Base-by-base conservation (phyloP, 2,797 vertebrate genomes). In the Manis javanica region DNA sequence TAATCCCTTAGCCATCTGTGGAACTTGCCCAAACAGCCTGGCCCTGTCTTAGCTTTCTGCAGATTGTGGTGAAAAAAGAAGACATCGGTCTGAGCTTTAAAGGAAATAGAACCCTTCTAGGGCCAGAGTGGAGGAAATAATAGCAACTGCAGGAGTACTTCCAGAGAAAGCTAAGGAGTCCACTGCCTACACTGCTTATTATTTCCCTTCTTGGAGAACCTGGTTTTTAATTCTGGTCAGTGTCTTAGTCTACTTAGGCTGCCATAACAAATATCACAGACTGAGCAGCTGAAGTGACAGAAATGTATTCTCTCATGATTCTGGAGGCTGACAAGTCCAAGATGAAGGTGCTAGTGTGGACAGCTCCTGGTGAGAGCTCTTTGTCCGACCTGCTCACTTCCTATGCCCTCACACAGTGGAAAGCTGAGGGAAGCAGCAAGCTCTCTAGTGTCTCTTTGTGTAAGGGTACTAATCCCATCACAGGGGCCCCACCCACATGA, bases 151-250 rank as follows among this genome's bases (percentile, higher is more conserved):
- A 86, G n/a, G 42, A 94, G 1, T 88, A 34, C 66, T 49, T 88
- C 78, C 68, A 51, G 51, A 86, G 26, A 53, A 78, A 26, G 63
- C 14, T 8, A 10, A 59, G 37, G 78, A 59, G 7, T 53, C 29
- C 46, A 37, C 57, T 83, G 34, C 31, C 13, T 59, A 84, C 23
- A 64, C 39, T 69, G 19, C 57, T 26, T 59, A 88, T 78, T 75
- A 53, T 46, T 77, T 72, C 10, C 42, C 34, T 72, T 37, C 3
- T 84, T 63, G 49, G 24, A 92, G 23, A n/a, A 94, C 82, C 51
- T 91, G 68, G 10, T 46, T 95, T 96, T 90, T 66, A 85, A 61
- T 92, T 94, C 84, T 64, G 29, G 84, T 90, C 23, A 23, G 6
- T 19, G 29, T 82, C 31, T 11, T 55, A 23, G 21, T 63, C 21